Conservation (phyloP, 2,888 invertebrate genomes). For the Malacosoma neustria region DNA sequence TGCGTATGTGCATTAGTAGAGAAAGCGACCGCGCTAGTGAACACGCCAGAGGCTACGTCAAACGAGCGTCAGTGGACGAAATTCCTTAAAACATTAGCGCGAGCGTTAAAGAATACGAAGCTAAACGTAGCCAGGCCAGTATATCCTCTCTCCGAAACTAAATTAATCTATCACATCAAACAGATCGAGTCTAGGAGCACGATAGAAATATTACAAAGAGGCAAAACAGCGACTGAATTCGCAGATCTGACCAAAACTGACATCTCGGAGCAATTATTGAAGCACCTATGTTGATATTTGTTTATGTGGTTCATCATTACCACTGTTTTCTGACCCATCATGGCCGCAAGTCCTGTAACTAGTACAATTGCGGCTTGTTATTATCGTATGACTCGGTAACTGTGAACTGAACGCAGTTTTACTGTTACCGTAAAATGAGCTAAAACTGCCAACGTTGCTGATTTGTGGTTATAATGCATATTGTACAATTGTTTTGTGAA, state of each 20-base stretch:
- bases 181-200: conserved; percentile 51
- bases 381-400: conserved; percentile 1
- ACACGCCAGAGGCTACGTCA: conserved; percentile 53
- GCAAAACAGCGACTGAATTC: conserved; percentile 44
- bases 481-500: background rate
- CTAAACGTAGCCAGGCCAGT: conserved; percentile 41
- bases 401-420: background rate
- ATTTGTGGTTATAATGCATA: background rate
- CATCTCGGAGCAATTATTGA: conserved; percentile 41
- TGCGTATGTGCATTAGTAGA: conserved; percentile 54
- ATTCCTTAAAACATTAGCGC: conserved; percentile 67
- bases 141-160: conserved; percentile 30
- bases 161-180: conserved; percentile 39
- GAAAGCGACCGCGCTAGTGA: conserved; percentile 39
- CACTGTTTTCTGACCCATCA: conserved; percentile 7
- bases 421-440: background rate
- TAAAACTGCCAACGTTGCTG: no score
- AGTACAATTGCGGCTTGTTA: no score
- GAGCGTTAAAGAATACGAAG: conserved; percentile 51
- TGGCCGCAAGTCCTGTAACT: conserved; percentile 8
- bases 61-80: conserved; percentile 69
- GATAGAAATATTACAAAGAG: conserved; percentile 56
- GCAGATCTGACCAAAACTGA: conserved; percentile 50
- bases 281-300: conserved; percentile 50
- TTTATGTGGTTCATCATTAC: background rate